Evolutionary conservation across 2,888 invertebrate genomes (phyloP).

Genomic region (Athetis lepigone): DNA sequence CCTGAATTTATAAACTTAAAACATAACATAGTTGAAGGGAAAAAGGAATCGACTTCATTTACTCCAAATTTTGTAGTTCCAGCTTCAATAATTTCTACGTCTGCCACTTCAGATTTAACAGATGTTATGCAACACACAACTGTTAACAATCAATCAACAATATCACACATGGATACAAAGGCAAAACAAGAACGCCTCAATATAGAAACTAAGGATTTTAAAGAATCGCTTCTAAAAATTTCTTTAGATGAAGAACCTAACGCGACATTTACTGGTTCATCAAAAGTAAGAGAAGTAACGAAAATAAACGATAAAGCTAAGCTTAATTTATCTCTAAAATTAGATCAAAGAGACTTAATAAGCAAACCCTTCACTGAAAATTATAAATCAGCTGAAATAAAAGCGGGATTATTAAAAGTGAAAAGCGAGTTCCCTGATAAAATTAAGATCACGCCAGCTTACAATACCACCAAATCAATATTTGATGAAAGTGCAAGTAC

Average conservation of each 20-base stretch:
- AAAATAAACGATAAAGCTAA: neutral
- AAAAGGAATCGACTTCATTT: neutral
- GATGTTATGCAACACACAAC: neutral
- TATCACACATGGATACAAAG: neutral
- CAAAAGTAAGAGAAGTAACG: neutral
- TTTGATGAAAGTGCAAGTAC: neutral
- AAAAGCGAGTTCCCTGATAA: neutral
- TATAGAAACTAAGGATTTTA: neutral
- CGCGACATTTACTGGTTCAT: neutral
- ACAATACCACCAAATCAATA: neutral
- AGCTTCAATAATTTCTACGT: neutral
- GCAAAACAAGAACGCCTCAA: neutral
- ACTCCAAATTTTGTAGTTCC: neutral
- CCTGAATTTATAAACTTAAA: neutral
- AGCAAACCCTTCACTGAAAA: neutral
- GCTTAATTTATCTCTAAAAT: neutral
- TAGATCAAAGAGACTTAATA: neutral
- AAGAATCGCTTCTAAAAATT: slow-evolving; percentile 1
- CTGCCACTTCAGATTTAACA: neutral
- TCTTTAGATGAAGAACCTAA: neutral
- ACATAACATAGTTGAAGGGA: neutral
- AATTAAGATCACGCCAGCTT: neutral
- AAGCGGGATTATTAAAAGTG: neutral
- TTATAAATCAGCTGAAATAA: neutral
- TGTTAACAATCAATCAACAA: neutral